Evolutionary conservation across 2,797 vertebrate genomes (phyloP).

Genomic region (Corythornis leucogaster): DNA sequence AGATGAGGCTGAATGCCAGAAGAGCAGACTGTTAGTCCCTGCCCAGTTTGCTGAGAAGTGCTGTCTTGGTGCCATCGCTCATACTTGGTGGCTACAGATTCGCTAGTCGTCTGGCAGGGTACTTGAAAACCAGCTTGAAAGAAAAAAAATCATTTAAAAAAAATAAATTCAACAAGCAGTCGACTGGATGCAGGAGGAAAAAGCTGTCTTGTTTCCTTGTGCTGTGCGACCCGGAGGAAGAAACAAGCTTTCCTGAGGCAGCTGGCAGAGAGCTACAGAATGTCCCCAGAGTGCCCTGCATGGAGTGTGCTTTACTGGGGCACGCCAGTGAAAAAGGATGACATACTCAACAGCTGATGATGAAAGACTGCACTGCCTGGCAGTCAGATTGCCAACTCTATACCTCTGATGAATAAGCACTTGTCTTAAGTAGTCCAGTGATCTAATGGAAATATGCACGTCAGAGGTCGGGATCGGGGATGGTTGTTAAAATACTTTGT

Average conservation of each 20-base stretch:
- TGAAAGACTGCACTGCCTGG: neutral
- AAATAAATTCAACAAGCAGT: neutral
- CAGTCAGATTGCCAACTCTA: neutral
- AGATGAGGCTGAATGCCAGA: constrained; percentile 11
- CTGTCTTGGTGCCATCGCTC: neutral
- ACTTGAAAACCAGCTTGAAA: constrained; percentile 5
- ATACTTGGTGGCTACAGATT: neutral
- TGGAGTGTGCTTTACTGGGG: neutral
- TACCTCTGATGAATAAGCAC: neutral
- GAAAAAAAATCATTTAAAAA: neutral
- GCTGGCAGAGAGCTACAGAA: neutral
- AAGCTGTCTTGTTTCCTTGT: neutral
- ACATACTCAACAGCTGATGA: neutral
- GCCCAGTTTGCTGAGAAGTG: neutral
- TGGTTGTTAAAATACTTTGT: neutral
- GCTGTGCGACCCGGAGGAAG: neutral
- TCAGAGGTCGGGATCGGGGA: neutral
- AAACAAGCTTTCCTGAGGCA: neutral
- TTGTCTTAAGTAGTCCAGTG: neutral
- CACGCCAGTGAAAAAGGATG: neutral
- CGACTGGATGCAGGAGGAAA: constrained; percentile 8
- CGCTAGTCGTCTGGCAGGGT: neutral
- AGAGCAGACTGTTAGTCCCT: neutral
- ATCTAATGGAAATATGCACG: neutral
- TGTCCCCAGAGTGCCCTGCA: neutral